Percentiles rank a stretch among this genome's conserved stretches.
phyloP scores from a whole-genome alignment of 2,113 vertebrate species.

The Gila orcuttii region DNA sequence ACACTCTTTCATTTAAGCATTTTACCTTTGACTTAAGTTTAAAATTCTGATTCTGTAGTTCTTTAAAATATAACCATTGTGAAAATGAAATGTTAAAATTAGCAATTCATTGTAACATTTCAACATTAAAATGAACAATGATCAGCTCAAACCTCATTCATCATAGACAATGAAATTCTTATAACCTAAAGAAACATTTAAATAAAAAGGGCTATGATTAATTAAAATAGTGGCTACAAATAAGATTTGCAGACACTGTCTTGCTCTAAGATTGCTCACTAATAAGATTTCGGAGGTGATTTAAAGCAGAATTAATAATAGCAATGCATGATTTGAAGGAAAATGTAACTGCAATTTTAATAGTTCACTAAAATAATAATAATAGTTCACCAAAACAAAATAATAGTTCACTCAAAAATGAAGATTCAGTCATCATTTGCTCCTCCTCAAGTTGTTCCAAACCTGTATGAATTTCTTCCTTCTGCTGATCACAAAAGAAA shows the following conservation, averaged over 20 bases:
- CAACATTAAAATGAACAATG: not conserved
- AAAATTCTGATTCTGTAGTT: not conserved
- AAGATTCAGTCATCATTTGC: no score
- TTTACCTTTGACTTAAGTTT: not conserved
- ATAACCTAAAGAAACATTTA: not conserved
- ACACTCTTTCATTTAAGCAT: no score
- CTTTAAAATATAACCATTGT: not conserved
- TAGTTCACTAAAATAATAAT: no score
- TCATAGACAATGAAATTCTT: not conserved
- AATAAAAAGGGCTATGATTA: not conserved
- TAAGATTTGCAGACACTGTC: not conserved
- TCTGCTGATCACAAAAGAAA: no score
- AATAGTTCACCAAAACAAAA: no score
- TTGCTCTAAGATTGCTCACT: no score
- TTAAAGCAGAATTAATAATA: not conserved
- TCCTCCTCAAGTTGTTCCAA: no score
- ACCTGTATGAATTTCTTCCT: no score
- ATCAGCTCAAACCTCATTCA: not conserved
- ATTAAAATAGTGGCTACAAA: not conserved
- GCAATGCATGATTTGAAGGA: not conserved
- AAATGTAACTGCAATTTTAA: not conserved
- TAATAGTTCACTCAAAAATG: no score
- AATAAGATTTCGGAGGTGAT: not conserved
- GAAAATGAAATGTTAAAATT: not conserved
- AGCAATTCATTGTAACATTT: not conserved